These are phyloP conservation scores for Indicator maculatus DNA, from an alignment of 2,113 vertebrate species.

Conservation along the genomic window DNA sequence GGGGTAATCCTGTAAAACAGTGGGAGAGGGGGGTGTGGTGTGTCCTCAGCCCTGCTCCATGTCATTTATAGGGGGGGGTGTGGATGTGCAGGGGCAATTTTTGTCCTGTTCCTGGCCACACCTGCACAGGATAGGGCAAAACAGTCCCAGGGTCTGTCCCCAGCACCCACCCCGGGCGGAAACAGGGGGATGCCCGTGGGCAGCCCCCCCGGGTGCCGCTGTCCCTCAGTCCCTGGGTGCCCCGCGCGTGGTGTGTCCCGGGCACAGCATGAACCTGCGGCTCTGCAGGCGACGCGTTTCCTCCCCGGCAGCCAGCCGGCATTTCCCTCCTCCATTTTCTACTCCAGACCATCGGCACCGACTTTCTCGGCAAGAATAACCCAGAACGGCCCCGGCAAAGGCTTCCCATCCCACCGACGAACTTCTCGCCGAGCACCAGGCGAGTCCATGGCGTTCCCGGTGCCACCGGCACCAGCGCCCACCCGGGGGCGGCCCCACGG, in stretches of 20 bases:
- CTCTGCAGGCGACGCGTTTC: background rate
- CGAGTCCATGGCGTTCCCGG: background rate
- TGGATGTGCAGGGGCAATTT: background rate
- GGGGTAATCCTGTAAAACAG: background rate
- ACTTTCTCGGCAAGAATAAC: background rate
- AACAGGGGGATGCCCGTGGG: background rate
- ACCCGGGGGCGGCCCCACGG: background rate
- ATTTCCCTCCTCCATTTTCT: conserved; percentile 64
- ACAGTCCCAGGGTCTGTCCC: background rate
- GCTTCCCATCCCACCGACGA: background rate
- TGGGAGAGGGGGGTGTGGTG: background rate
- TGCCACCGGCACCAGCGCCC: background rate
- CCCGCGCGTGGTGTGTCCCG: background rate
- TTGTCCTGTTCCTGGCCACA: background rate
- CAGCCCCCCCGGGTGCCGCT: background rate
- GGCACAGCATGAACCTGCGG: background rate
- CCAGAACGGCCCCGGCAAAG: background rate
- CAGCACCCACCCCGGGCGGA: accelerated
- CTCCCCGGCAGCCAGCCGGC: conserved; percentile 17
- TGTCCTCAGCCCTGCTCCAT: background rate
- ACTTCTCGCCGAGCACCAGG: background rate
- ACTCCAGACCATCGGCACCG: background rate
- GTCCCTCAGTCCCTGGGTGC: background rate
- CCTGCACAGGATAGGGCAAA: background rate
- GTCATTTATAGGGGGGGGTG: background rate